phyloP scores from a whole-genome alignment of 2,113 vertebrate genomes.

The Perca fluviatilis region DNA sequence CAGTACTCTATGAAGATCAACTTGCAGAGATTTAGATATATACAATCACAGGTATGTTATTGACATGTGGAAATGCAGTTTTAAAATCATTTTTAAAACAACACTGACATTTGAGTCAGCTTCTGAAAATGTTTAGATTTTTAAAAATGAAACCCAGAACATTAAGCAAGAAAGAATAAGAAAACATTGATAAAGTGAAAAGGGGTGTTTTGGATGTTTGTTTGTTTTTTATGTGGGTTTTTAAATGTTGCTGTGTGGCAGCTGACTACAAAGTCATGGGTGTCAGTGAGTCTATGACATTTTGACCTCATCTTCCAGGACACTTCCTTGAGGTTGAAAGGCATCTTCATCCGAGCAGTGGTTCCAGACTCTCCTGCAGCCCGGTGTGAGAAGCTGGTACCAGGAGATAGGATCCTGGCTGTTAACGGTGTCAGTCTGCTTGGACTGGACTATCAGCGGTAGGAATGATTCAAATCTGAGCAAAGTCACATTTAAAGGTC shows the following conservation, averaged over 20 bases:
- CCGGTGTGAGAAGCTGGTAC: slow-evolving; percentile 69
- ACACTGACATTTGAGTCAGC: background rate
- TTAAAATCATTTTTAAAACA: no score
- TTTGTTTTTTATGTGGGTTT: background rate
- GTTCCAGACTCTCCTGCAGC: slow-evolving; percentile 84
- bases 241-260: background rate
- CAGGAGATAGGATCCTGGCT: slow-evolving; percentile 85
- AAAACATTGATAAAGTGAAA: background rate
- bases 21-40: no score
- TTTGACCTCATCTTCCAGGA: slow-evolving; percentile 66
- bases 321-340: slow-evolving; percentile 70
- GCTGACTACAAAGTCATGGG: no score
- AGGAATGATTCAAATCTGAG: background rate
- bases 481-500: no score
- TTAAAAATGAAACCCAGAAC: no score
- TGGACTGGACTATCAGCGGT: slow-evolving; percentile 82
- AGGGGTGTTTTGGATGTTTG: no score
- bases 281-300: background rate
- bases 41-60: no score
- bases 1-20: no score
- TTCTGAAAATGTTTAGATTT: background rate
- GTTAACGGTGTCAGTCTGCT: slow-evolving; percentile 85
- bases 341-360: slow-evolving; percentile 83
- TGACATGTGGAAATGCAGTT: no score
- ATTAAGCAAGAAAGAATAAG: background rate